These are phyloP conservation scores for Troglohyphantes excavatus DNA, from an alignment of 2,888 invertebrate species.

Conservation along the genomic window DNA sequence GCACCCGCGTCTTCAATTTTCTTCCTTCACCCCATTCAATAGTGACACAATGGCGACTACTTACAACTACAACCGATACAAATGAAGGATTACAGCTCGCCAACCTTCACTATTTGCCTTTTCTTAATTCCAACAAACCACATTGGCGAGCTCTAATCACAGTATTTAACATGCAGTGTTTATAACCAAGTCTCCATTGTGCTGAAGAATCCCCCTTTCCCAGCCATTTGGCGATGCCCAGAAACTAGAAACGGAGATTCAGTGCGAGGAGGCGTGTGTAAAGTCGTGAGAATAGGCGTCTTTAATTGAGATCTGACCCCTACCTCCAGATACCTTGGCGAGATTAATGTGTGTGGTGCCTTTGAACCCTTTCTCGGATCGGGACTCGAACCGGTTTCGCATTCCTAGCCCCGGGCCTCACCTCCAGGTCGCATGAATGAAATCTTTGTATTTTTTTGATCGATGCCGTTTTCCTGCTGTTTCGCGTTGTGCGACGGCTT, in stretches of 20 bases:
- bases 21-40: too few species aligned
- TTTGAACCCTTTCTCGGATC: conserved; percentile 56
- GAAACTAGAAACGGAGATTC: not conserved
- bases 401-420: conserved; percentile 34
- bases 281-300: conserved; percentile 62
- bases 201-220: not conserved
- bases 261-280: not conserved
- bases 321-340: conserved; percentile 1
- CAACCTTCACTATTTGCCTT: not conserved
- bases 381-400: conserved; percentile 42
- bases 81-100: too few species aligned
- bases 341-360: conserved; percentile 49
- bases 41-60: too few species aligned
- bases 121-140: not conserved
- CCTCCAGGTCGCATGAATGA: conserved; percentile 14
- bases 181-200: not conserved
- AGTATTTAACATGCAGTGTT: not conserved
- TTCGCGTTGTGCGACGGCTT: not conserved
- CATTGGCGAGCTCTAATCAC: not conserved
- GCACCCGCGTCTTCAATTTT: too few species aligned
- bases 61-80: too few species aligned
- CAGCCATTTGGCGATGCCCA: not conserved
- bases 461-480: not conserved
- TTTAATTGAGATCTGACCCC: conserved; percentile 61
- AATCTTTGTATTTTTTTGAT: not conserved